Evolutionary conservation across 2,113 vertebrate genomes (phyloP).

Genomic region (Cololabis saira): DNA sequence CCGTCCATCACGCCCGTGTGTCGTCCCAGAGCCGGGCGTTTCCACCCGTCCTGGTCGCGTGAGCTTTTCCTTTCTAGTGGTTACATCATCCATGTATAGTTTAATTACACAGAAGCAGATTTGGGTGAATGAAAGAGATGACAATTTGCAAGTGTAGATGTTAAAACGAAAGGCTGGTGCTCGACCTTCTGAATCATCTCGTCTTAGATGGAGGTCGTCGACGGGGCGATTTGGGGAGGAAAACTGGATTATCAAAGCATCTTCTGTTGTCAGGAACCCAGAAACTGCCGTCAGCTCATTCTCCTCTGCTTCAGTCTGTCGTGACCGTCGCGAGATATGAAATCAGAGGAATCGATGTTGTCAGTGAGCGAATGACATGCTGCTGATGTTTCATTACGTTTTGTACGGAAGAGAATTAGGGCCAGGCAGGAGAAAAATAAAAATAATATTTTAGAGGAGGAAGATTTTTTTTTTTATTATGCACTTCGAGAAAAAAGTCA

Average conservation of each 20-base stretch:
- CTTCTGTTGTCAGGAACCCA: constrained; percentile 75
- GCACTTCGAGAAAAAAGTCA: too few species aligned
- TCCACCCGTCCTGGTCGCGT: constrained; percentile 25
- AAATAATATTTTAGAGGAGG: too few species aligned
- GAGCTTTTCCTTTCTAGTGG: not conserved
- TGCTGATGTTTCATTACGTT: constrained; percentile 53
- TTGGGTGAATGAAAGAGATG: not conserved
- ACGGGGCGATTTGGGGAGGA: not conserved
- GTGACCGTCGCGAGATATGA: too few species aligned
- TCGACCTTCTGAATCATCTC: constrained; percentile 17
- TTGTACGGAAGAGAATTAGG: too few species aligned
- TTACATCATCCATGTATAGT: not conserved
- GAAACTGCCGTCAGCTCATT: constrained; percentile 31
- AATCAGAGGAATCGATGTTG: too few species aligned
- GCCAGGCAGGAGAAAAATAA: too few species aligned
- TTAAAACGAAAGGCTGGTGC: constrained; percentile 15
- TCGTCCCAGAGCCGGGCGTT: constrained; percentile 20
- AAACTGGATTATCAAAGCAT: constrained; percentile 56
- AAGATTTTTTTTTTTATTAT: too few species aligned
- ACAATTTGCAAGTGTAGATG: not conserved
- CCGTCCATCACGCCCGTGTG: constrained; percentile 39
- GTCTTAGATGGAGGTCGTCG: not conserved
- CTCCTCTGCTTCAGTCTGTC: too few species aligned
- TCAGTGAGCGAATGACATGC: too few species aligned
- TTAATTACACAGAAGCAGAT: constrained; percentile 4